These are phyloP conservation scores for Euschistus heros DNA, from an alignment of 1,140 invertebrate species.

Conservation along the genomic window DNA sequence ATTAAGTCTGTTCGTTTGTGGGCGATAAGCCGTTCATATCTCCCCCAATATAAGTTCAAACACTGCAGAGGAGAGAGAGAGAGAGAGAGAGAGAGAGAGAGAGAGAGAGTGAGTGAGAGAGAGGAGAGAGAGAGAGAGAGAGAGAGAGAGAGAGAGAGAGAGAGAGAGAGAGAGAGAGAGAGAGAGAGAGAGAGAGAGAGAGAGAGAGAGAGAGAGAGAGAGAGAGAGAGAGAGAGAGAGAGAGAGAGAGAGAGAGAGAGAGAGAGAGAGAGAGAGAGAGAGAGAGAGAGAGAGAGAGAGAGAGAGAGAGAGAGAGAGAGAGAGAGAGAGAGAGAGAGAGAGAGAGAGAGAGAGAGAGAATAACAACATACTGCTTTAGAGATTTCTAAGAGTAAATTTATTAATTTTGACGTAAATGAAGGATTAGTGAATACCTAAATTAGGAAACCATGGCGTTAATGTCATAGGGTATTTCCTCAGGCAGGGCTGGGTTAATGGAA, in stretches of 20 bases:
- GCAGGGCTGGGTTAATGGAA: too few species aligned
- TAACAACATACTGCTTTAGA: too few species aligned
- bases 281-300: constrained; percentile 5
- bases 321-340: constrained; percentile 2
- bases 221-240: neutral
- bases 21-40: too few species aligned
- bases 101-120: neutral
- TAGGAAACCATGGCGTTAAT: too few species aligned
- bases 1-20: too few species aligned
- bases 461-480: too few species aligned
- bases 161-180: neutral
- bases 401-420: too few species aligned
- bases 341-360: constrained; percentile 9
- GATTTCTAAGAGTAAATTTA: too few species aligned
- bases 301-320: constrained; percentile 5
- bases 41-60: too few species aligned
- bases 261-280: neutral
- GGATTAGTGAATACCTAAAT: too few species aligned
- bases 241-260: neutral
- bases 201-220: neutral
- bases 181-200: neutral
- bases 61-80: neutral
- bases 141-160: neutral
- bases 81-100: neutral
- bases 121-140: neutral